Evolutionary conservation across 2,113 vertebrate genomes (phyloP).

Genomic region (Catharus bicknelli): DNA sequence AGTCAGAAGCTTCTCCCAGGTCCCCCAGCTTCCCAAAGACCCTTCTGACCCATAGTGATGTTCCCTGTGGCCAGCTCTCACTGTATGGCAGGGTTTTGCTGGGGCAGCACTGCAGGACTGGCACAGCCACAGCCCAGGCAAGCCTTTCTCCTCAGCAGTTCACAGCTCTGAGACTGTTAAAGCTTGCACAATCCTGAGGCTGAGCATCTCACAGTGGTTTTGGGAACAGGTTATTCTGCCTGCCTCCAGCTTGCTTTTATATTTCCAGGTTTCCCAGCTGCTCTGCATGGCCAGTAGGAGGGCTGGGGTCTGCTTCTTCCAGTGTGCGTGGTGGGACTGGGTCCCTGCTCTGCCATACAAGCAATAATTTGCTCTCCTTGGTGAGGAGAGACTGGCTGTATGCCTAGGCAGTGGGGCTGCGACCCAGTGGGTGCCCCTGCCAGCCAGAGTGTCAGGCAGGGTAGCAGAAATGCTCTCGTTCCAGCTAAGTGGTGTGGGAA

Average conservation of each 20-base stretch:
- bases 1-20: background rate
- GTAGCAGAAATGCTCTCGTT: background rate
- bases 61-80: background rate
- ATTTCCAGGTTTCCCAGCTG: background rate
- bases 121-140: background rate
- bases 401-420: background rate
- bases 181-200: background rate
- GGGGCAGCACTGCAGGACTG: background rate
- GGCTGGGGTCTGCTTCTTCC: background rate
- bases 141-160: background rate
- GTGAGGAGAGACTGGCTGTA: background rate
- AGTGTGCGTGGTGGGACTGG: rapidly evolving
- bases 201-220: background rate
- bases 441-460: background rate
- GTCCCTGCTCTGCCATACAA: background rate
- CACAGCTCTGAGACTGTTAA: background rate
- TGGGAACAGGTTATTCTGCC: background rate
- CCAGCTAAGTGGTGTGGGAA: background rate
- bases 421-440: background rate
- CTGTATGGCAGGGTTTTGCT: background rate
- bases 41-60: background rate
- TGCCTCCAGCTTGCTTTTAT: background rate
- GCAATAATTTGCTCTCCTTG: background rate
- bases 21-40: background rate
- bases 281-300: background rate